Evolutionary conservation across 1,140 invertebrate genomes (phyloP).

Genomic region (Anoplophora glabripennis): DNA sequence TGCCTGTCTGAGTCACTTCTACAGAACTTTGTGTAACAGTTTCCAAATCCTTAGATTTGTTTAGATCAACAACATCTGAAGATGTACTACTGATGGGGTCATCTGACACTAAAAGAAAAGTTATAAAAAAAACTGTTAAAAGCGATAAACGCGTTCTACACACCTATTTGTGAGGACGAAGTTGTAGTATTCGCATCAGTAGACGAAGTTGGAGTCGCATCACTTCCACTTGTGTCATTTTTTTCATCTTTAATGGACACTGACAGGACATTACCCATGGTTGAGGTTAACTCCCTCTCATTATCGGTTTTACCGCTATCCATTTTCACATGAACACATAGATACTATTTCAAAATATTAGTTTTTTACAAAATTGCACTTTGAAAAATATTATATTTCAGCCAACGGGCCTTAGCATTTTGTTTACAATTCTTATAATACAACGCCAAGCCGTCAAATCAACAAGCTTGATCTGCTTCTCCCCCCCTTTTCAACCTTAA

Average conservation of each 20-base stretch:
- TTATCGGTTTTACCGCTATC: conserved; percentile 31
- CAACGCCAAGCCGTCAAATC: conserved; percentile 5
- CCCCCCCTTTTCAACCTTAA: too few species aligned
- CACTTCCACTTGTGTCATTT: conserved; percentile 30
- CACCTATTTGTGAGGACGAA: conserved; percentile 27
- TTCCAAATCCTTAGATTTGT: conserved; percentile 7
- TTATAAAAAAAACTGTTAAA: conserved; percentile 1
- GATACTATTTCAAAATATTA: not conserved
- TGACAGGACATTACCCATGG: conserved; percentile 30
- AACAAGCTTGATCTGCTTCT: too few species aligned
- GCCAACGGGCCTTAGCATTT: conserved; percentile 7
- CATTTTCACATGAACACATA: conserved; percentile 64
- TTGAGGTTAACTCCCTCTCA: conserved; percentile 39
- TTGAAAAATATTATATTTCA: not conserved
- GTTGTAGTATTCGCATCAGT: conserved; percentile 34
- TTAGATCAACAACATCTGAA: conserved; percentile 27
- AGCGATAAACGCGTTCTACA: not conserved
- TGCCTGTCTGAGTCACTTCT: not conserved
- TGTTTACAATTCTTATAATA: conserved; percentile 19
- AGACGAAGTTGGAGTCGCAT: conserved; percentile 40
- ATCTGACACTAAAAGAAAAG: conserved; percentile 33
- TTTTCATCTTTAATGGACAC: conserved; percentile 33
- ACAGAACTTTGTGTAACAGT: not conserved
- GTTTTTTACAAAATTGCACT: not conserved
- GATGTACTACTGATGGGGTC: conserved; percentile 45